A percentile compares a stretch with the other conserved stretches of the same genome.
Evolutionary conservation across 2,797 vertebrate genomes (phyloP).

Genomic region (Myoxocephalus aenaeus): DNA sequence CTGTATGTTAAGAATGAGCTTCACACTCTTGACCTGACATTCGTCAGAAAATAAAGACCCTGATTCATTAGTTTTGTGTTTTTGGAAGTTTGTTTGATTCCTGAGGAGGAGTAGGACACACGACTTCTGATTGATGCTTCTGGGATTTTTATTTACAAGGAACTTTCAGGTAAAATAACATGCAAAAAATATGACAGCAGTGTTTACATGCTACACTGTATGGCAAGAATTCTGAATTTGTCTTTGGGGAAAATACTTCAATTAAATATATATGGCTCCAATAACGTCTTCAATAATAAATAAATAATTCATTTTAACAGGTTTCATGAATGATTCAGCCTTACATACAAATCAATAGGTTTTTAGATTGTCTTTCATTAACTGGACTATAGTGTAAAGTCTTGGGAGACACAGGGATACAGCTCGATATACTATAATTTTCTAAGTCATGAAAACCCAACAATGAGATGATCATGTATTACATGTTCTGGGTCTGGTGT

Average conservation of each 20-base stretch:
- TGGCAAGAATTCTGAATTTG: background rate
- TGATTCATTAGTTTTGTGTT: background rate
- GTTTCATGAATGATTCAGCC: background rate
- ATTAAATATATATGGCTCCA: background rate
- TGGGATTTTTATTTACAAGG: background rate
- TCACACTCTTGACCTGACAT: background rate
- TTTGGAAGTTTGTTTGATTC: background rate
- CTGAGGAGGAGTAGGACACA: background rate
- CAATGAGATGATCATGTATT: background rate
- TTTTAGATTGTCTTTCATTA: background rate
- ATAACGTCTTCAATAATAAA: background rate
- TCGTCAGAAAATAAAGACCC: constrained; percentile 39
- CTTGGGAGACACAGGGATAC: background rate
- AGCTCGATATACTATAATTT: background rate
- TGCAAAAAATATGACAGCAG: background rate
- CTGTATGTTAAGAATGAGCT: background rate
- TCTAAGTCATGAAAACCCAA: background rate
- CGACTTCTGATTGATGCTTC: background rate
- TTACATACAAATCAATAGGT: background rate
- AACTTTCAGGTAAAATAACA: background rate
- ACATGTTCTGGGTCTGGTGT: background rate
- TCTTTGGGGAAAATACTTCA: background rate
- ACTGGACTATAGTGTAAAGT: background rate
- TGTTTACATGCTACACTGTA: background rate
- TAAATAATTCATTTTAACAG: background rate